Conservation (phyloP, 2,797 vertebrate genomes). For the Chromis chromis region DNA sequence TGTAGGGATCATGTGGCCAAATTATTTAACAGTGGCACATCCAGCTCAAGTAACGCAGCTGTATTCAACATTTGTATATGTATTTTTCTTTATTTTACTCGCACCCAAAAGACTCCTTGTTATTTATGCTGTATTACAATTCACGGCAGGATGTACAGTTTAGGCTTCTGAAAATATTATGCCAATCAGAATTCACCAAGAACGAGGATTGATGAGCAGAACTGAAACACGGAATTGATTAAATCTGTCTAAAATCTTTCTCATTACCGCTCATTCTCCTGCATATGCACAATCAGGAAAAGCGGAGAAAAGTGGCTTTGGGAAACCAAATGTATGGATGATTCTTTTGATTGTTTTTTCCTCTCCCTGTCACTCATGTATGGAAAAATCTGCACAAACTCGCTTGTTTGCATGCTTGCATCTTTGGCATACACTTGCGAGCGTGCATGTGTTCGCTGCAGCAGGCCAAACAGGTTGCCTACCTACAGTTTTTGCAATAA, state of each 20-base stretch:
- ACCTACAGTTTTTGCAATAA: constrained; percentile 62
- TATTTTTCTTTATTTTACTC: not conserved
- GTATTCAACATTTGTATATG: too few relatives aligned
- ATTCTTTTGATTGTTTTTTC: not conserved
- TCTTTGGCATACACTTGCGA: constrained; percentile 29
- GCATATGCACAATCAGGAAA: constrained; percentile 9
- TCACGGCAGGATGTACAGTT: not conserved
- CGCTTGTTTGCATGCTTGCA: not conserved
- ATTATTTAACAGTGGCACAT: too few relatives aligned
- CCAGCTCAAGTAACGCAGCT: too few relatives aligned
- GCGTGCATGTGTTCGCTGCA: constrained; percentile 4
- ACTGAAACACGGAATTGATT: not conserved
- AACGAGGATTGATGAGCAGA: not conserved
- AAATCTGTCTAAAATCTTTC: constrained; percentile 3
- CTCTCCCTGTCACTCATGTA: not conserved
- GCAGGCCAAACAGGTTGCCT: constrained; percentile 47
- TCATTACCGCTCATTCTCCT: constrained; percentile 8
- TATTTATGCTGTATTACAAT: not conserved
- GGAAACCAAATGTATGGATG: not conserved
- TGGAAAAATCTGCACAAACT: not conserved
- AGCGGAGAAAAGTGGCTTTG: not conserved
- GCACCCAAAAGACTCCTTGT: not conserved
- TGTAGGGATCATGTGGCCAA: too few relatives aligned
- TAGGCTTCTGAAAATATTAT: constrained; percentile 5
- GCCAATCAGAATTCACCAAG: not conserved